phyloP scores from a whole-genome alignment of 2,113 vertebrate genomes.

The Melanerpes formicivorus region DNA sequence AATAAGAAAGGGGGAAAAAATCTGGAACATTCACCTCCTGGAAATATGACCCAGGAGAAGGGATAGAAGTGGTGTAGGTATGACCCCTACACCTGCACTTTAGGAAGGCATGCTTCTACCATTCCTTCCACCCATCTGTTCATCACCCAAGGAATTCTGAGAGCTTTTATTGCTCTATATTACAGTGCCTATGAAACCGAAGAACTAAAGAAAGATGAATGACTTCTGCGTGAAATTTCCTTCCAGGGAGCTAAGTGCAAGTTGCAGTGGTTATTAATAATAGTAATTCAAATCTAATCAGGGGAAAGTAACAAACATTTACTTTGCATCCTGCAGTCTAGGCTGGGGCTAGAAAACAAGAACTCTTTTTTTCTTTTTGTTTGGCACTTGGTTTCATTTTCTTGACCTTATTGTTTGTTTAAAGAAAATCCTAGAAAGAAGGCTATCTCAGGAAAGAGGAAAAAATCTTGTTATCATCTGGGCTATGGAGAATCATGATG shows the following conservation, averaged over 20 bases:
- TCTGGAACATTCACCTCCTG: neutral
- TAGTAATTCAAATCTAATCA: neutral
- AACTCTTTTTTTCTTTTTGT: neutral
- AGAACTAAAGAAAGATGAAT: neutral
- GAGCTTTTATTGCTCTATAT: neutral
- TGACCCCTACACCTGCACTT: neutral
- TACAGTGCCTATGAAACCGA: neutral
- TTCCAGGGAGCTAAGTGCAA: neutral
- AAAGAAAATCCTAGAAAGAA: neutral
- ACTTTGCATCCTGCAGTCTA: neutral
- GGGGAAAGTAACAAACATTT: neutral
- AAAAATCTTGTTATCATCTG: neutral
- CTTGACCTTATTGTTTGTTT: neutral
- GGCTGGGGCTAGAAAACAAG: neutral
- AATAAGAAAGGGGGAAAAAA: neutral
- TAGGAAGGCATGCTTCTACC: neutral
- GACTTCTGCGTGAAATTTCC: neutral
- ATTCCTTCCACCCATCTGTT: neutral
- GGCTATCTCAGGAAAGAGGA: neutral
- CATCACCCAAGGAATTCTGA: neutral
- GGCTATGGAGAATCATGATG: neutral
- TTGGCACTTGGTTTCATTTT: neutral
- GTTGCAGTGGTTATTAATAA: conserved; percentile 3
- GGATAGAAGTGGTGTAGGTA: neutral
- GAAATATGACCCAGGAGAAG: neutral